Evolutionary conservation across 2,113 vertebrate species (phyloP), one percentile per base, ranked within the genome.

Genomic region (Xyrauchen texanus): DNA sequence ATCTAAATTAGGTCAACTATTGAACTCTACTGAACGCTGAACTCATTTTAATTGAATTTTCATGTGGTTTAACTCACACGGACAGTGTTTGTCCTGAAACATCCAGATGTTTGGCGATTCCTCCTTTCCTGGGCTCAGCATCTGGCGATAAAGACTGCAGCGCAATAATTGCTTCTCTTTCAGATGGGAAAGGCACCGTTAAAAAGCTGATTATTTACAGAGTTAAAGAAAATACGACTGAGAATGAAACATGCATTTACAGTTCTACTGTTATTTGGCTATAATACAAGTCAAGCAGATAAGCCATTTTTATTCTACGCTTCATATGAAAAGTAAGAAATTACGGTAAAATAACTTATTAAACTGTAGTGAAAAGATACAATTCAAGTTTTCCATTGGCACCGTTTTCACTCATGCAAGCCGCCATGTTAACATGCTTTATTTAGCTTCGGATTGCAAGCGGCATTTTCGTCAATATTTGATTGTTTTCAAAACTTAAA

Each of bases 171-270:
- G 93, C 92, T 57, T 93, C 91, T 0, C 68, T 69, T 0, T 86
- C 47, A 0, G 91, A 90, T 0, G 94, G 94, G 81, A 95, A 94
- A 0, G 94, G 93, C 3, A 94, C 89, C 0, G 87, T 85, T 67
- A 95, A 84, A 63, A 81, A 81, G 58, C 93, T 92, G 78, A 7
- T 12, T 0, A 11, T 9, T 2, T 13, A 75, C 89, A 78, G 90
- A 92, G 86, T 88, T 66, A n/a, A 63, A 46, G 51, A 42, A 47
- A 15, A n/a, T 0, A 13, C 4, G 9, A 45, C 15, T 12, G n/a
- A 11, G 2, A 15, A 69, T 49, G 0, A 2, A 60, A 55, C 4
- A 8, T 57, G 4, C 58, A 11, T 9, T n/a, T 4, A 78, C 45
- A 3, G 13, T 49, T 44, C 8, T 42, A 9, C 13, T 34, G 55